phyloP scores from a whole-genome alignment of 2,797 vertebrate genomes.

The Ceyx erithaca region DNA sequence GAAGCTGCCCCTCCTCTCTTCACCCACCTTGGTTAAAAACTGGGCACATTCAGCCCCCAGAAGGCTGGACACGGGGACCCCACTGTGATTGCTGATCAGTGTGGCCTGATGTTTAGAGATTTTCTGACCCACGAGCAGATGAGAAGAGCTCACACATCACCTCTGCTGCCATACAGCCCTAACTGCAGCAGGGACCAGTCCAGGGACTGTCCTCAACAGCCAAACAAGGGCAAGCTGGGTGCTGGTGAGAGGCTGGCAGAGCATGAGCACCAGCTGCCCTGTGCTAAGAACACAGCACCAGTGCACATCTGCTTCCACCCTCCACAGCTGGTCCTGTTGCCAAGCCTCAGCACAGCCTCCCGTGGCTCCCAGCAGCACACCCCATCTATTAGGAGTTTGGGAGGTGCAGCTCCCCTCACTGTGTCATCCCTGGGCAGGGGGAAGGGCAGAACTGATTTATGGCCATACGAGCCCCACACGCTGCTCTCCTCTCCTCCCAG shows the following conservation, averaged over 20 bases:
- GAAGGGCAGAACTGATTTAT: background rate
- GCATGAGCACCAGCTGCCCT: background rate
- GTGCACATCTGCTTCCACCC: background rate
- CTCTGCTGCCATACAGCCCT: background rate
- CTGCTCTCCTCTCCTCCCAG: background rate
- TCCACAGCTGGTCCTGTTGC: background rate
- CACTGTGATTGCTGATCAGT: accelerated
- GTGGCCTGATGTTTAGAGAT: background rate
- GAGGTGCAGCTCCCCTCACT: background rate
- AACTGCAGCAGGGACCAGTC: background rate
- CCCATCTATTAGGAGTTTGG: background rate
- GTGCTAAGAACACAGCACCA: background rate
- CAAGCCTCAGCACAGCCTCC: background rate
- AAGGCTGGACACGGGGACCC: background rate
- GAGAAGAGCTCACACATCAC: background rate
- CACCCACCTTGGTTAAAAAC: background rate
- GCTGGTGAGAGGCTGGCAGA: background rate
- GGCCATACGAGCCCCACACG: background rate
- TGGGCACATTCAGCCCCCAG: background rate
- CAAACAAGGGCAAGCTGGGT: background rate
- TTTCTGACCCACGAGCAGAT: background rate
- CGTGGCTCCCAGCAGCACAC: background rate
- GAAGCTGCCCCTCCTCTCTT: background rate
- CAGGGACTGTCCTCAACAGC: background rate
- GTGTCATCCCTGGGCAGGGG: background rate